Percentiles rank a stretch among this genome's conserved stretches.
These are phyloP conservation scores for Anodontia alba DNA, from an alignment of 2,888 invertebrate species.

Conservation along the genomic window DNA sequence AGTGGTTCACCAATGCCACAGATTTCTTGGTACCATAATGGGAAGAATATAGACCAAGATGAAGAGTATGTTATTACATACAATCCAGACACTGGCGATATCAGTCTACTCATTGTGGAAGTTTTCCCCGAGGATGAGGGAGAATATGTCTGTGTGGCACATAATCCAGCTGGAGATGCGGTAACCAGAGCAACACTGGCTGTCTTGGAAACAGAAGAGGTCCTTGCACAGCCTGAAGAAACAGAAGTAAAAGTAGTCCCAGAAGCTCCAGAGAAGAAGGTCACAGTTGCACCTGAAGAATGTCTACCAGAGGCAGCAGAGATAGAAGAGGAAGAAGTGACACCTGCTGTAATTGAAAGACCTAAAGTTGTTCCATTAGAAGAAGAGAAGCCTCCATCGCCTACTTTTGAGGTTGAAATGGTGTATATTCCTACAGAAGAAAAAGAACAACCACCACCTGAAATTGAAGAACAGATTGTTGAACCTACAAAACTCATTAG, in stretches of 20 bases:
- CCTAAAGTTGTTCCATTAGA: slow-evolving; percentile 65
- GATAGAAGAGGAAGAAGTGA: slow-evolving; percentile 63
- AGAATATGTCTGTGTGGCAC: slow-evolving; percentile 91
- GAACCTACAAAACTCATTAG: slow-evolving; percentile 31
- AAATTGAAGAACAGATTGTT: slow-evolving; percentile 84
- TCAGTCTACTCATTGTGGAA: slow-evolving; percentile 83
- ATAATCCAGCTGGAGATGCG: slow-evolving; percentile 94
- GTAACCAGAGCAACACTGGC: slow-evolving; percentile 87
- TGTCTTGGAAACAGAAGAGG: slow-evolving; percentile 72
- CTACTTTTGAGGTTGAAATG: slow-evolving; percentile 32
- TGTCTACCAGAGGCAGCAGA: slow-evolving; percentile 61
- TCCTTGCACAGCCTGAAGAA: slow-evolving; percentile 59
- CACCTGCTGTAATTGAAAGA: slow-evolving; percentile 62
- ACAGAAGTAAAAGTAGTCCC: slow-evolving; percentile 42
- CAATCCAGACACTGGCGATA: slow-evolving; percentile 81
- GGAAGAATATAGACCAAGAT: slow-evolving; percentile 83
- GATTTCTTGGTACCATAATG: slow-evolving; percentile 84
- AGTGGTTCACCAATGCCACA: slow-evolving; percentile 82
- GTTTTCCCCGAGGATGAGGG: slow-evolving; percentile 85
- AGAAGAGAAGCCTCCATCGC: slow-evolving; percentile 60
- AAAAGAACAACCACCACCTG: slow-evolving; percentile 85
- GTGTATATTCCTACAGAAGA: slow-evolving; percentile 36
- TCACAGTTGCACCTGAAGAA: slow-evolving; percentile 38
- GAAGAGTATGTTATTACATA: slow-evolving; percentile 84
- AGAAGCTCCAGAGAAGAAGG: slow-evolving; percentile 16